A percentile compares a stretch with the other conserved stretches of the same genome.
Evolutionary conservation across 2,797 vertebrate genomes (phyloP).

Genomic region (Halcyon chelicuti): DNA sequence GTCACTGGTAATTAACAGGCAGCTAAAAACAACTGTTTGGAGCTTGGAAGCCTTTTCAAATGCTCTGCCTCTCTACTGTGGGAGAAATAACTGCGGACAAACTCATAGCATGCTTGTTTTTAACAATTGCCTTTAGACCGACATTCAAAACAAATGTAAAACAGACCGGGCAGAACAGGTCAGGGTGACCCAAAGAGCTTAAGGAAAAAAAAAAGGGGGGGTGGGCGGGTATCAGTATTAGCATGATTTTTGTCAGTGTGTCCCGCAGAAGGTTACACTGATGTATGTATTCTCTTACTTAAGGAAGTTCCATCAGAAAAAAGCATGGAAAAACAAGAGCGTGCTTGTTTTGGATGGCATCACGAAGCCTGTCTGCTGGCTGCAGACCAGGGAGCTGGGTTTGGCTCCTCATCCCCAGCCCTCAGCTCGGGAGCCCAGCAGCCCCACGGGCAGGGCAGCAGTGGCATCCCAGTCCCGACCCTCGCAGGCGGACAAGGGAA

Average conservation of each 20-base stretch:
- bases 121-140: slow-evolving; percentile 75
- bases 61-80: slow-evolving; percentile 40
- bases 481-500: background rate
- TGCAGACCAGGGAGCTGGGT: background rate
- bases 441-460: accelerated
- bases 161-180: slow-evolving; percentile 77
- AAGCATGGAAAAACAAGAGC: slow-evolving; percentile 14
- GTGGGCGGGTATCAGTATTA: background rate
- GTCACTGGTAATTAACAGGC: background rate
- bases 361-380: background rate
- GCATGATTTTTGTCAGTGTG: slow-evolving; percentile 68
- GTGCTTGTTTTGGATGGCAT: background rate
- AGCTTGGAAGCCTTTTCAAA: slow-evolving; percentile 32
- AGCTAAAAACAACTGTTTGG: slow-evolving; percentile 8
- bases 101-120: slow-evolving; percentile 65
- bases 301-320: slow-evolving; percentile 40
- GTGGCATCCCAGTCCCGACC: accelerated
- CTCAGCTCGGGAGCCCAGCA: background rate
- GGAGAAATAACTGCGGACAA: slow-evolving; percentile 62
- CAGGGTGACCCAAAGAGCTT: slow-evolving; percentile 74
- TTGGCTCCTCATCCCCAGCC: background rate
- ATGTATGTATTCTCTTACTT: slow-evolving; percentile 49
- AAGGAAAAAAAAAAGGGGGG: background rate
- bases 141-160: slow-evolving; percentile 81
- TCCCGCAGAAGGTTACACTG: slow-evolving; percentile 53